These are phyloP conservation scores for Vesta saturnalis DNA, from an alignment of 2,888 invertebrate genomes.

Conservation along the genomic window DNA sequence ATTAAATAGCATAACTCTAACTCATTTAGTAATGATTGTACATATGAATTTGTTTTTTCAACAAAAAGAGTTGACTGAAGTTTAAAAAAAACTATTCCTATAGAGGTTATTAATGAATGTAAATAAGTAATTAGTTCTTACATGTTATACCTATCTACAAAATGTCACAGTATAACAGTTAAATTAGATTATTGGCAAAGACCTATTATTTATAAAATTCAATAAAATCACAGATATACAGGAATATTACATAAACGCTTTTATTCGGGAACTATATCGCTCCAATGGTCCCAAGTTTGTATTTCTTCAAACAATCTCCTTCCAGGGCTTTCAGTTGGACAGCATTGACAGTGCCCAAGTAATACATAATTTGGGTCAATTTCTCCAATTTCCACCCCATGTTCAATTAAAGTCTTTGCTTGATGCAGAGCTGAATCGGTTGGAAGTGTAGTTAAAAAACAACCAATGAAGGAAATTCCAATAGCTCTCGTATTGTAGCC, in stretches of 20 bases:
- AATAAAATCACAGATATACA: background rate
- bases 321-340: slow-evolving; percentile 66
- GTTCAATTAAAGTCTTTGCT: slow-evolving; percentile 61
- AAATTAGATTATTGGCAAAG: too few relatives aligned
- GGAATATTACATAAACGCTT: background rate
- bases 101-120: too few relatives aligned
- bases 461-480: slow-evolving; percentile 67
- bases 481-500: slow-evolving; percentile 64
- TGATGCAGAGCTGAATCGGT: slow-evolving; percentile 59
- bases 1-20: too few relatives aligned
- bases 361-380: slow-evolving; percentile 63
- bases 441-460: slow-evolving; percentile 63
- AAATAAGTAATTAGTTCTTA: too few relatives aligned
- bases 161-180: too few relatives aligned
- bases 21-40: too few relatives aligned
- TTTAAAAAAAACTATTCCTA: too few relatives aligned
- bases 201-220: background rate
- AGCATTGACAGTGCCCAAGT: slow-evolving; percentile 66
- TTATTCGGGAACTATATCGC: slow-evolving; percentile 11
- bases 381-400: slow-evolving; percentile 63
- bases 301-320: slow-evolving; percentile 64
- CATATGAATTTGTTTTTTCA: too few relatives aligned
- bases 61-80: too few relatives aligned
- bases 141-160: too few relatives aligned
- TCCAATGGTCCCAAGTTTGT: slow-evolving; percentile 66